Conservation (phyloP, 1,140 invertebrate genomes). For the Heliconius nattereri region DNA sequence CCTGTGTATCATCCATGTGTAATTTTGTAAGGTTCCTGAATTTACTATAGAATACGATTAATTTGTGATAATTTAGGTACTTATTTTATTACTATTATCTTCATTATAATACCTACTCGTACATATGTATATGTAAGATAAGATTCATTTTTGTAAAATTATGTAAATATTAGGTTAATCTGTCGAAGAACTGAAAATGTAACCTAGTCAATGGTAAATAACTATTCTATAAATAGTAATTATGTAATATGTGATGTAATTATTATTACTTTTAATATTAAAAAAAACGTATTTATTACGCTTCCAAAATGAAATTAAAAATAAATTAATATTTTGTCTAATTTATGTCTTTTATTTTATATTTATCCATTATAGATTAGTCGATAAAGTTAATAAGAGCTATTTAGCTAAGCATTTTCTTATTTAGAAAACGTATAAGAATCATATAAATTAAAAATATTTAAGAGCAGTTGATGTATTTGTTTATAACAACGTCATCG, state of each 20-base stretch:
- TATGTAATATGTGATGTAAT: slow-evolving; percentile 79
- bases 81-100: slow-evolving; percentile 48
- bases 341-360: slow-evolving; percentile 57
- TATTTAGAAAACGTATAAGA: too few species aligned
- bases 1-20: slow-evolving; percentile 39
- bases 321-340: slow-evolving; percentile 80
- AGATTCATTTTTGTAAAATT: slow-evolving; percentile 42
- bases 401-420: too few species aligned
- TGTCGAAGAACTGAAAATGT: slow-evolving; percentile 78
- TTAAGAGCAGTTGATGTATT: slow-evolving; percentile 14
- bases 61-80: slow-evolving; percentile 78
- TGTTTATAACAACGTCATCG: slow-evolving; percentile 27
- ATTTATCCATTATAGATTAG: background rate
- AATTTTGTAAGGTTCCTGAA: slow-evolving; percentile 67
- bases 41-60: slow-evolving; percentile 50
- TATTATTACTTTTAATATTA: slow-evolving; percentile 76
- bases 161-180: slow-evolving; percentile 54
- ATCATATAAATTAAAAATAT: too few species aligned
- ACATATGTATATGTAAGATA: slow-evolving; percentile 32
- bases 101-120: background rate
- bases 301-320: slow-evolving; percentile 78
- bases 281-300: slow-evolving; percentile 80
- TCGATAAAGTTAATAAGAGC: background rate
- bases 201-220: slow-evolving; percentile 81
- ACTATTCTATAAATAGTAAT: slow-evolving; percentile 63